Conservation (phyloP, 2,797 vertebrate species). For the Dermochelys coriacea region DNA sequence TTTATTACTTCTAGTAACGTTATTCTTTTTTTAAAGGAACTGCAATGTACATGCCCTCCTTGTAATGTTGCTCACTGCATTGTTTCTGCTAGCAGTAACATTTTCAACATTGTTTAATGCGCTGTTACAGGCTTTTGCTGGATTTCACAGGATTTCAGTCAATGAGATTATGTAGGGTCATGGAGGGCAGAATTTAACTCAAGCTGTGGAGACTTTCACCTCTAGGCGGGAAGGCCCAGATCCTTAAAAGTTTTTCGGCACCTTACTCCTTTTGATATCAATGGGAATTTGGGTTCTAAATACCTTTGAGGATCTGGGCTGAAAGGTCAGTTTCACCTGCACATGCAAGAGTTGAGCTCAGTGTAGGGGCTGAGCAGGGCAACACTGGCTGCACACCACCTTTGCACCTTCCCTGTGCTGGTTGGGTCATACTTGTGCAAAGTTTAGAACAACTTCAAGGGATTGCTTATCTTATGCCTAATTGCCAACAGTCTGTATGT, state of each 20-base stretch:
- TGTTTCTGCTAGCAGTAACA: neutral
- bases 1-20: neutral
- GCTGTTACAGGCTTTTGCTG: conserved; percentile 50
- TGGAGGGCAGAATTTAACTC: conserved; percentile 23
- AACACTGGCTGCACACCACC: conserved; percentile 32
- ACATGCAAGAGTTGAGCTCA: neutral
- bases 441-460: neutral
- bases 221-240: conserved; percentile 28
- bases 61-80: neutral
- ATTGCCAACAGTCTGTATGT: neutral
- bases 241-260: neutral
- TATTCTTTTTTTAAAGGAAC: neutral
- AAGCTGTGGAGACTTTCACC: conserved; percentile 36
- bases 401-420: neutral
- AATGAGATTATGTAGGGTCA: conserved; percentile 55
- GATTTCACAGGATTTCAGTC: conserved; percentile 17
- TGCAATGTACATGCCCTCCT: neutral
- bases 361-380: conserved; percentile 26
- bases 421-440: neutral
- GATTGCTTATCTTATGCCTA: neutral
- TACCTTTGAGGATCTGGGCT: no score
- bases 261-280: neutral
- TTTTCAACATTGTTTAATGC: conserved; percentile 70
- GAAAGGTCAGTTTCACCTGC: no score
- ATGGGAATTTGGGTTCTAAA: neutral